Evolutionary conservation across 2,888 invertebrate genomes (phyloP).

Genomic region (Nemotelus nigrinus): DNA sequence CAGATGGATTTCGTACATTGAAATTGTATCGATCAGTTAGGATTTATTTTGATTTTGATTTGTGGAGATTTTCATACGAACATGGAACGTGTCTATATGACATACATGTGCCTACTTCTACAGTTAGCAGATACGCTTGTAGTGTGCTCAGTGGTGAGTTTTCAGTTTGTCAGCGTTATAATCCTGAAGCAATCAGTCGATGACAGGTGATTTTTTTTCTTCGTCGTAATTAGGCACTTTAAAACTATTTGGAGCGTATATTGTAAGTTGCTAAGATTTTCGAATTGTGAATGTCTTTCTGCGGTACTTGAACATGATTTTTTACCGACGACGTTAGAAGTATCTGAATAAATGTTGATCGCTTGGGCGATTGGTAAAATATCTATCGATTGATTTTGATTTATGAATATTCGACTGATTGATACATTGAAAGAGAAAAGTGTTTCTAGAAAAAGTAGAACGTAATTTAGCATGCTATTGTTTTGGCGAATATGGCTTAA

Average conservation of each 20-base stretch:
- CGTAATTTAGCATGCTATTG: conserved; percentile 27
- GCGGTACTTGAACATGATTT: too few species aligned
- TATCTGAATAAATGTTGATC: too few species aligned
- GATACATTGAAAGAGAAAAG: neutral
- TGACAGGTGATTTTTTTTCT: conserved; percentile 32
- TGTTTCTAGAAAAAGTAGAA: neutral
- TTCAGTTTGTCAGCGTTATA: too few species aligned
- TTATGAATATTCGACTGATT: neutral
- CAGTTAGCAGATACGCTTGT: too few species aligned
- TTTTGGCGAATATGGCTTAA: conserved; percentile 11
- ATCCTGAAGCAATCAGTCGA: conserved; percentile 14
- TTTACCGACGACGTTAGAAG: too few species aligned
- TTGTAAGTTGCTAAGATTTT: neutral
- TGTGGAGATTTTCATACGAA: conserved; percentile 15
- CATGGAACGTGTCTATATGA: neutral
- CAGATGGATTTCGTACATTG: conserved; percentile 37
- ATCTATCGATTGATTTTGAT: neutral
- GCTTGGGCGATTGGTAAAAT: too few species aligned
- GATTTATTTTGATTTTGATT: conserved; percentile 31
- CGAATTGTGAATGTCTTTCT: too few species aligned
- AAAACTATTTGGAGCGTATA: conserved; percentile 34
- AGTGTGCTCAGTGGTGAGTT: too few species aligned
- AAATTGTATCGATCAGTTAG: conserved; percentile 13
- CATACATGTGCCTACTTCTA: neutral
- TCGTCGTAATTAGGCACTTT: conserved; percentile 24